These are phyloP conservation scores for Hylomyscus alleni DNA, from an alignment of 2,797 vertebrate genomes.

Conservation along the genomic window DNA sequence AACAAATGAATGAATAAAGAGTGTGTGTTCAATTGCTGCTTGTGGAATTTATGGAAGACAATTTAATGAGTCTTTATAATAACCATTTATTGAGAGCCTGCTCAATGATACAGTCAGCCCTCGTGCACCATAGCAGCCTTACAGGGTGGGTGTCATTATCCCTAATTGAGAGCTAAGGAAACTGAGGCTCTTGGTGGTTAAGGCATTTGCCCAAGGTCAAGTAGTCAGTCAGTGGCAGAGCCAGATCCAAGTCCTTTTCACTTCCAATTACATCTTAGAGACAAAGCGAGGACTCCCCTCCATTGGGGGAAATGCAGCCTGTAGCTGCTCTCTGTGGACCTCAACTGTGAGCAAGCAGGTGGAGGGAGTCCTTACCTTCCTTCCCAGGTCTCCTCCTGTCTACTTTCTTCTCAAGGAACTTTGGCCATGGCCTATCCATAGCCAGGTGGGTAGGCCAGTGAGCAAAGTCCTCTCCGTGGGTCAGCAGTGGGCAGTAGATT, in stretches of 20 bases:
- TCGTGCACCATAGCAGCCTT: background rate
- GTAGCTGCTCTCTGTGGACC: background rate
- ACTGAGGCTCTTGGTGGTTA: background rate
- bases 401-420: background rate
- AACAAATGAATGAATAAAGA: slow-evolving; percentile 50
- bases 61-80: slow-evolving; percentile 35
- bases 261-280: background rate
- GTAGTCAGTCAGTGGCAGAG: background rate
- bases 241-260: background rate
- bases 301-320: background rate
- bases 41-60: slow-evolving; percentile 65
- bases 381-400: background rate
- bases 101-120: background rate
- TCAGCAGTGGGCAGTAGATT: background rate
- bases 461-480: background rate
- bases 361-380: background rate
- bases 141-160: background rate
- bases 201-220: slow-evolving; percentile 46
- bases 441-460: background rate
- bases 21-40: background rate
- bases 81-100: slow-evolving; percentile 11
- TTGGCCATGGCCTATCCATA: background rate
- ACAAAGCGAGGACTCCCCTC: background rate
- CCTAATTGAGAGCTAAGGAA: slow-evolving; percentile 59
- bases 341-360: background rate